Base-by-base conservation (phyloP, 92 coral and sea anemone genomes). In the Porites rus region DNA sequence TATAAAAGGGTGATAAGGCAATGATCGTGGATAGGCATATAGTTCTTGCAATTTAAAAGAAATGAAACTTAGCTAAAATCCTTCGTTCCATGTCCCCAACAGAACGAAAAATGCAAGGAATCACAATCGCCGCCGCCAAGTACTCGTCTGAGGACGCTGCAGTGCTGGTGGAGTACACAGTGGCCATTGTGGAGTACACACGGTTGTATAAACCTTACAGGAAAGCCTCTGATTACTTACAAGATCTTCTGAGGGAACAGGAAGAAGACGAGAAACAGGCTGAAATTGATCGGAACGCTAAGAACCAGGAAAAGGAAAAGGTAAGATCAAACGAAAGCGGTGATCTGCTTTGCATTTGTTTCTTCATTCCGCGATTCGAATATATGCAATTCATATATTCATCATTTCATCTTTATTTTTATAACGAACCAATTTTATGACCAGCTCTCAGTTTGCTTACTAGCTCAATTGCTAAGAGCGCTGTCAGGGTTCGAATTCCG, bases 81-180 rank as follows among this genome's bases (percentile, higher is more conserved):
- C 12, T 10, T 56, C 16, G 61, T n/a, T 74, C 19, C 8, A 14
- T 75, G 1, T 20, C 24, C 19, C 56, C 7, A 18, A 11, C 81
- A 72, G 83, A 59, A 5, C 59, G 78, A 77, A 90, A 75, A 86
- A 87, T 87, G 64, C 90, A 76, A 67, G 99, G 98, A 31, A 96
- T 96, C 80, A 96, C 99, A 8, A 88, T 93, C 38, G 86, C 96
- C 16, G 99, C 99, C 13, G 98, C 99, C 62, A 89, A 94, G 77
- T 97, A 97, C 82, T 95, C 99, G 1, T 97, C 99, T 1, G 99
- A 97, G 85, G 99, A 97, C 64, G 99, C 98, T 0, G 99, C 98
- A 3, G 95, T 97, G 12, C 91, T 97, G 62, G 98, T 97, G 10
- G 99, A 97, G 81, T 97, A 97, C 76, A 82, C 92, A 1, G 88